Base-by-base conservation (phyloP, 2,113 vertebrate species). In the Micronisus gabar region DNA sequence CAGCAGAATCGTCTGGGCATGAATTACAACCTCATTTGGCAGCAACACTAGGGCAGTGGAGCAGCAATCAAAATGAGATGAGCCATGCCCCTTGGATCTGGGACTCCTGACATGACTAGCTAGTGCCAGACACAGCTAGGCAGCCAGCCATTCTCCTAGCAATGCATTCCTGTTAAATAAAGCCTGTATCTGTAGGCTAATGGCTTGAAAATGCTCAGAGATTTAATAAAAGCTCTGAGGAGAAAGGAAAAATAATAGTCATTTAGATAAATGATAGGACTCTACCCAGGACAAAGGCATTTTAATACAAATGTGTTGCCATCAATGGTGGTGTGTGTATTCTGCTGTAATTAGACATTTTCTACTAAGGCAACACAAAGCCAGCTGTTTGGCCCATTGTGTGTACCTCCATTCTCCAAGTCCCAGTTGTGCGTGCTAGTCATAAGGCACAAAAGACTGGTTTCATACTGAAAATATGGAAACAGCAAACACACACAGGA, bases 211-310 rank as follows among this genome's bases (percentile, higher is more conserved):
- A 96, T 96, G 86, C 83, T 95, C 71, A 45, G 90, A 95, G 95
- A 91, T 94, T 92, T 94, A 93, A 95, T 93, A 94, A 97, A 97
- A 94, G 93, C 97, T 97, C 94, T 58, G 78, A 96, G 80, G 92
- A 79, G 66, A 90, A 96, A 93, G 56, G 25, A 83, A 95, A 97
- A 96, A 97, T 96, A 97, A 94, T 96, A 97, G 96, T 93, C 40
- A 97, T 97, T 97, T 97, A 91, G 91, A 96, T 90, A 97, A 98
- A 97, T 95, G 93, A 96, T 96, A 93, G 95, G 63, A 92, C 73
- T 95, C 43, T 89, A 70, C 47, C 11, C 62, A 80, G 92, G 96
- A 97, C 91, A 98, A 97, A 97, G 56, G 86, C 86, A 88, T 88
- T 96, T 97, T 95, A 97, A 96, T 95, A 95, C 72, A 90, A 96